Evolutionary conservation across 2,797 vertebrate species (phyloP), one percentile per base, ranked within the genome.

Genomic region (Lemur catta): DNA sequence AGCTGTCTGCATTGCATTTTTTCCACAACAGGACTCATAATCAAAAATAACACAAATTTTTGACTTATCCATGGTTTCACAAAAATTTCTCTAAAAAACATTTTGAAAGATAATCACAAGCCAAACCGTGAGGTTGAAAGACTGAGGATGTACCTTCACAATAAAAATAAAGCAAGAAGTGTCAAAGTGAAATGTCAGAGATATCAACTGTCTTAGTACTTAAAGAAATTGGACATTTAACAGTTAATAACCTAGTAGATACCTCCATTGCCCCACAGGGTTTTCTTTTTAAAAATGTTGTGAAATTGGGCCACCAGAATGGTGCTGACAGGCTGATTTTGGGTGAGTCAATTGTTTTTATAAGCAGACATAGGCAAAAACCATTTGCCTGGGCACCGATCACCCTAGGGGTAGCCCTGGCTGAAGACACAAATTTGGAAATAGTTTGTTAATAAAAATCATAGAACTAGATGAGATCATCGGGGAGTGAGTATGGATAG

Each of bases 371-470:
- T 82, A 84, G 92, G 75, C 75, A 89, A 86, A 90, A 87, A 28
- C 15, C 41, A 43, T 50, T 94, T 93, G 48, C 71, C 84, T 30
- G 35, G 65, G 63, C 86, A 84, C 50, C 71, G 87, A 30, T 65
- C 30, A 33, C 75, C 50, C 82, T 63, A 89, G 50, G 30, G 87
- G 61, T 91, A 61, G 67, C 86, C 43, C 35, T 95, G 84, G 80
- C 93, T 97, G 14, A 69, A 96, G 89, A 50, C 71, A 92, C 33
- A 74, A 80, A 89, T 95, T 96, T 97, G 95, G 91, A 97, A 97
- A 94, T 91, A 80, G 35, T 95, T 94, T 95, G 88, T 96, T 96
- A 87, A 96, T 91, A 92, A 96, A 94, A 97, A 84, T 94, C 76
- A 50, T 92, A 79, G 82, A 94, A 90, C 24, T 81, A 30, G 61